Evolutionary conservation across 2,797 vertebrate genomes (phyloP), one percentile per base, ranked within the genome.

Genomic region (Merluccius polli): DNA sequence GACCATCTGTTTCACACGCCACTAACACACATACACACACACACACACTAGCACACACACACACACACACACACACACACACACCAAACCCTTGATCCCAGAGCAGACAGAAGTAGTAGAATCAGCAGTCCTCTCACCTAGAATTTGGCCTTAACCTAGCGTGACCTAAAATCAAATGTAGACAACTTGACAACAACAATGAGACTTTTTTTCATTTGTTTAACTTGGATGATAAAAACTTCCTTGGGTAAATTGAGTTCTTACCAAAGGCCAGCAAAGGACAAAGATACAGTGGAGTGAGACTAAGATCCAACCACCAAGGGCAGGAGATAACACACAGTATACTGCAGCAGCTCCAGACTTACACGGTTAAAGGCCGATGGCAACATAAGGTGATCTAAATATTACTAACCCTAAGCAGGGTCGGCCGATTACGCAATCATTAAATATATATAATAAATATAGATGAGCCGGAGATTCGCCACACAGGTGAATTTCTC

Each of bases 1-100:
- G 32, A 29, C 78, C 84, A 89, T 88, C 78, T 86, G 85, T 81
- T 85, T n/a, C 79, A 84, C 79, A 82, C 59, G 79, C 33, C 68
- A 74, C 72, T 35, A 36, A 73, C 35, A 78, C 74, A 30, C 52
- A 68, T 35, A 75, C 31, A 71, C 72, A 36, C 72, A 78, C 65
- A 74, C 73, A 75, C 41, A 70, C 73, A 71, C 24, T 38, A 59
- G 32, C n/a, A 77, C 52, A 24, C 68, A 59, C 31, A 35, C 8
- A 11, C 27, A 69, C 29, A 16, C 41, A 44, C 41, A 44, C 41
- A 48, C 15, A 48, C 33, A 70, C 63, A n/a, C 48, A 52, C 48
- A 52, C 48, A 52, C 48, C 48, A 52, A 52, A 52, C 52, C 52
- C 52, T 27, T 27, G 52, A 63, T 63, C 52, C 52, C 52, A 24